Base-by-base conservation (phyloP, 2,113 vertebrate species). In the Siphamia tubifer region DNA sequence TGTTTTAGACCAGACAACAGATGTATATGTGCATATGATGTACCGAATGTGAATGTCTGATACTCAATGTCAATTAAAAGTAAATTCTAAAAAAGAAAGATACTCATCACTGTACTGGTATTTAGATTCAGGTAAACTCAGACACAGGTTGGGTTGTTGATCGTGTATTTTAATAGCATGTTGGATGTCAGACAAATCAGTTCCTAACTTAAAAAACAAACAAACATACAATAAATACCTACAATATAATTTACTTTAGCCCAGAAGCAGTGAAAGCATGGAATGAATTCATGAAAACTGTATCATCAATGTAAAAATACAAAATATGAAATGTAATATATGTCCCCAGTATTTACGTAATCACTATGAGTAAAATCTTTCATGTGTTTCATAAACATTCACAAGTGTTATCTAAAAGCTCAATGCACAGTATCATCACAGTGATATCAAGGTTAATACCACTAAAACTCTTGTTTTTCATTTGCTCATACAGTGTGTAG, bases 391-490 rank as follows among this genome's bases (percentile, higher is more conserved):
- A n/a, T n/a, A n/a, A n/a, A n/a, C n/a, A 38, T 40, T 48, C 31
- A 45, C 4, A 40, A 25, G 38, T 25, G n/a, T n/a, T n/a, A 16
- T 13, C 17, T 42, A 49, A 65, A 68, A 32, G 27, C 10, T 24
- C 16, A 45, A 66, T 21, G 4, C 36, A 10, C 44, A 63, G 12
- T 57, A 34, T 39, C 10, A 49, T 40, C 31, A 57, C 11, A 70
- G 47, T 34, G 66, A 62, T 65, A 36, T 61, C 8, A 47, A 32
- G 40, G 11, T 35, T 32, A 64, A 45, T 52, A n/a, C 40, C 48
- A 40, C 19, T 42, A 49, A 34, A 48, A 49, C 48, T 66, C 23
- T 23, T 42, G 55, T 24, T 8, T 8, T 34, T 56, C 0, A 30
- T 28, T 52, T 35, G 2, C 15, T 71, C 40, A 67, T 55, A 42